These are phyloP conservation scores for Drosophila saltans DNA, from an alignment of 1,140 invertebrate species.

Conservation along the genomic window DNA sequence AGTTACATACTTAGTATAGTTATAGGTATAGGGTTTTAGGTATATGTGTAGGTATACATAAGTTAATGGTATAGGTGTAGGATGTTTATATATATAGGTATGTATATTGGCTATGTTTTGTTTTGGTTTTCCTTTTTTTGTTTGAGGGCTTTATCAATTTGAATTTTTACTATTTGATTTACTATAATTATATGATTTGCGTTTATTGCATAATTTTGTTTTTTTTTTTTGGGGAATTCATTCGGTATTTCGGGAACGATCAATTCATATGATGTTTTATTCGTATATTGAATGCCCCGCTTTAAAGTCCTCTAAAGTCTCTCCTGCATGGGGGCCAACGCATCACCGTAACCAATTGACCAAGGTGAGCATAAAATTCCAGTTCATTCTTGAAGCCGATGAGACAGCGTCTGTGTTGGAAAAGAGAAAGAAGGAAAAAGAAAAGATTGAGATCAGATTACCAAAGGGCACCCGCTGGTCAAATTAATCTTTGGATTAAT, in stretches of 20 bases:
- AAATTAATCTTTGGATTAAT: constrained; percentile 82
- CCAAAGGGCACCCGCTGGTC: constrained; percentile 67
- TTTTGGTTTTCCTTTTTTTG: background rate
- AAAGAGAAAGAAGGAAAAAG: background rate
- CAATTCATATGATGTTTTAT: background rate
- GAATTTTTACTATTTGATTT: constrained; percentile 58
- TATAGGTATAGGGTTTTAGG: constrained; percentile 32
- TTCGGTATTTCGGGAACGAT: background rate
- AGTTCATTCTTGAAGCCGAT: constrained; percentile 24
- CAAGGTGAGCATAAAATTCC: constrained; percentile 9
- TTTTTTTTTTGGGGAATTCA: background rate
- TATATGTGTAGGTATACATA: constrained; percentile 41
- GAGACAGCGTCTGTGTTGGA: constrained; percentile 49
- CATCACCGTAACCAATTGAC: constrained; percentile 31
- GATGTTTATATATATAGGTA: constrained; percentile 15
- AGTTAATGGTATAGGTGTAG: constrained; percentile 35
- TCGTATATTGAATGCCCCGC: constrained; percentile 15
- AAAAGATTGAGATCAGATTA: constrained; percentile 56
- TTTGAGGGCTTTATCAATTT: constrained; percentile 34
- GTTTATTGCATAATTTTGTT: constrained; percentile 35
- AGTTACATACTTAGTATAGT: constrained; percentile 56
- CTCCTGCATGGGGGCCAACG: constrained; percentile 5
- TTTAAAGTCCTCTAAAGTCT: constrained; percentile 14
- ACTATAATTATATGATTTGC: constrained; percentile 45
- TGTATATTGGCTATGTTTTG: constrained; percentile 33